These are phyloP conservation scores for Melanaphis sacchari DNA, from an alignment of 1,140 invertebrate genomes.

Conservation along the genomic window DNA sequence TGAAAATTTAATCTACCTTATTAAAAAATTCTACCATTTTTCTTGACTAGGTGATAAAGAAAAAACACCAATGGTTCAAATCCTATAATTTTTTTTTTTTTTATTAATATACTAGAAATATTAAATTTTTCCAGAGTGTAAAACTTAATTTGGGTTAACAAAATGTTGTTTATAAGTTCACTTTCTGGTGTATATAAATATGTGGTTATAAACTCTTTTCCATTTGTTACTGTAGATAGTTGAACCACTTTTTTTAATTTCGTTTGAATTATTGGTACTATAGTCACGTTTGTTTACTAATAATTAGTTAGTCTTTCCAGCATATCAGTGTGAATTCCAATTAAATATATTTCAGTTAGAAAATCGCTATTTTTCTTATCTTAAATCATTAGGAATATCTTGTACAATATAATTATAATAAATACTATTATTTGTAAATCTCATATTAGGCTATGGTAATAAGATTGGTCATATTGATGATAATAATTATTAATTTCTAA, in stretches of 20 bases:
- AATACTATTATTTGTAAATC: too few relatives aligned
- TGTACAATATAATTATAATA: not conserved
- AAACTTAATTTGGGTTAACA: not conserved
- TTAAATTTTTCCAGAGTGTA: not conserved
- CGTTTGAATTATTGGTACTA: not conserved
- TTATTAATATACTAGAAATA: not conserved
- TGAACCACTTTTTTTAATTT: not conserved
- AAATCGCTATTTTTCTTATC: not conserved
- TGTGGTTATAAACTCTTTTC: not conserved
- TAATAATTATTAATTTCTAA: too few relatives aligned
- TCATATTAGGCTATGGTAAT: too few relatives aligned
- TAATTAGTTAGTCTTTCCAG: not conserved
- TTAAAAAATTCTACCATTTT: too few relatives aligned
- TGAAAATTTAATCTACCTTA: too few relatives aligned
- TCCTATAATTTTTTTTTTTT: not conserved
- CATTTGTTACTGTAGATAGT: not conserved
- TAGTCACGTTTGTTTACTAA: not conserved
- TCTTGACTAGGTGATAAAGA: not conserved
- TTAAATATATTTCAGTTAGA: not conserved
- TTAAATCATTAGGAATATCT: not conserved
- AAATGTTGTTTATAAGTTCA: not conserved
- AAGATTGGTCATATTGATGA: too few relatives aligned
- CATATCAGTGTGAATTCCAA: not conserved
- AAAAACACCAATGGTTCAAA: not conserved
- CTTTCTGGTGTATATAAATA: not conserved